Base-by-base conservation (phyloP, 2,888 invertebrate species). In the Thereva nobilitata region DNA sequence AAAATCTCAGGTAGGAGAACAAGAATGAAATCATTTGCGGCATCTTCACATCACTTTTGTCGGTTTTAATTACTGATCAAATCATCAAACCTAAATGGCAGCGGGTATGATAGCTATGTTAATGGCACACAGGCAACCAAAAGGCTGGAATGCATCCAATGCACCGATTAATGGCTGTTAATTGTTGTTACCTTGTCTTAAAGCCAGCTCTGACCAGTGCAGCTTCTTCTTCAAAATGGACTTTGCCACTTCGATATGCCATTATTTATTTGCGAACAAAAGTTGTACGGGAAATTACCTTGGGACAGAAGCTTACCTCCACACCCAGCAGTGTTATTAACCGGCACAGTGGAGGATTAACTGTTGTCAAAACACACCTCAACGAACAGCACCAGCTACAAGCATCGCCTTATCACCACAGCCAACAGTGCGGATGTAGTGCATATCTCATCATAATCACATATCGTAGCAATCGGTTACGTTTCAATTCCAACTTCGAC, bases 11-110 rank as follows among this genome's bases (percentile, higher is more conserved):
- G 37, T 41, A 23, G 34, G n/a, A 47, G 5, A 57, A 23, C 9
- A 35, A 8, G 42, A 34, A 44, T 44, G 45, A 40, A 50, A 61
- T 50, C 45, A 61, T 61, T 61, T 34, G 50, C 49, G 50, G 50
- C 61, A 61, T 61, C 41, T 50, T 41, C 38, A 10, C 49, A 41
- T 50, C 38, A 61, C 50, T 61, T 61, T 61, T 42, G 61, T 61
- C 61, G 41, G 61, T 61, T 61, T 61, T 61, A 61, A 61, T 61
- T 61, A 61, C 49, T 45, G 50, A 38, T 61, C 49, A 61, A 61
- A 59, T 50, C 50, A 50, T 50, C 47, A 61, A 50, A 61, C 41
- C 35, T 61, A 61, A 61, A 61, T 61, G 61, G 61, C 61, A 61
- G 12, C 61, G 41, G 61, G 61, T 50, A 61, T 61, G 50, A 49